Conservation (phyloP, 2,888 invertebrate genomes). For the Cenopis cana region DNA sequence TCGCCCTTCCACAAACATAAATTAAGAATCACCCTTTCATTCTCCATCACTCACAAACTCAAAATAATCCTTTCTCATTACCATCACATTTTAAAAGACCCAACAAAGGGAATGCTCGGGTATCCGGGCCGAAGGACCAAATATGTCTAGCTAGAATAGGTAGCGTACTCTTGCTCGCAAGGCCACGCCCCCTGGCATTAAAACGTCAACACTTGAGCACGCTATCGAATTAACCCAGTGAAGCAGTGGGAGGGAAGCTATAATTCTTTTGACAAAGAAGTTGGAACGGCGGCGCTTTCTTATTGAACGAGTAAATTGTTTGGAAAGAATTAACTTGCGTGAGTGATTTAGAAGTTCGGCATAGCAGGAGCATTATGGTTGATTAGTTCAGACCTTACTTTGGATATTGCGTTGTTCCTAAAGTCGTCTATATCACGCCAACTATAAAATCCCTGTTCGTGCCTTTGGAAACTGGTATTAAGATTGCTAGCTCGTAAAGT, state of each 20-base stretch:
- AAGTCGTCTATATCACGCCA: too few species aligned
- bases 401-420: too few species aligned
- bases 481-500: too few species aligned
- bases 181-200: constrained; percentile 32
- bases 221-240: constrained; percentile 20
- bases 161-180: constrained; percentile 1
- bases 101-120: constrained; percentile 18
- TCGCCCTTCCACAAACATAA: constrained; percentile 19
- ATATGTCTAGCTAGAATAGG: constrained; percentile 8
- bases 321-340: neutral
- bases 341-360: neutral
- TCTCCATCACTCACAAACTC: constrained; percentile 25
- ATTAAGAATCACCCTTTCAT: constrained; percentile 3
- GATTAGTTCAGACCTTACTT: too few species aligned
- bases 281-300: neutral
- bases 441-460: too few species aligned
- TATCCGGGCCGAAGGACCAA: constrained; percentile 30
- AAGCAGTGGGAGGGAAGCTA: constrained; percentile 14
- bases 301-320: neutral
- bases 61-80: constrained; percentile 32
- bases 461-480: too few species aligned
- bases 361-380: neutral
- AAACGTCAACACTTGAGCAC: constrained; percentile 41
- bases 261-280: neutral
- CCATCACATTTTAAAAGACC: constrained; percentile 14